Evolutionary conservation across 1,140 invertebrate genomes (phyloP), one percentile per base, ranked within the genome.

Genomic region (Hylyphantes graminicola): DNA sequence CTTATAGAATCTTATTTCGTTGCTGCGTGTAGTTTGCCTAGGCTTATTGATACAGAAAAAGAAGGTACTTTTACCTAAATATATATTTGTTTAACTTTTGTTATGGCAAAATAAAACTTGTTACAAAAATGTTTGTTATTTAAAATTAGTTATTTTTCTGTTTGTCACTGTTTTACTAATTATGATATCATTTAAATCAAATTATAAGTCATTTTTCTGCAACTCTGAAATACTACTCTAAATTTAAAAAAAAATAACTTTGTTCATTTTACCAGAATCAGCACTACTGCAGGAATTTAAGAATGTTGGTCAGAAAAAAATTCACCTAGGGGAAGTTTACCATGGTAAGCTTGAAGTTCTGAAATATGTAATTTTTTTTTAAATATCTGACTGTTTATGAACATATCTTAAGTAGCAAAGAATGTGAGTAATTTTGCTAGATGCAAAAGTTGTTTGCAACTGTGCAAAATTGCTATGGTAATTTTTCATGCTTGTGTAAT

Each of bases 1-100:
- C 91, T 94, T 67, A 89, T 95, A 83, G 95, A 95, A 88, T 93
- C 92, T 2, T 97, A 95, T 88, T 92, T 91, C 10, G 90, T 92
- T 10, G 93, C 93, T 59, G 93, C 93, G 48, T 91, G 90, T 57
- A 90, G 91, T 73, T 88, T 96, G 9, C 89, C 88, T n/a, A 92
- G 90, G 88, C 88, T 92, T 19, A 90, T 94, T 64, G 63, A 86
- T 6, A 89, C 89, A 2, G 88, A 89, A 79, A 91, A 92, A 6
- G 85, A 86, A 83, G 84, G 84, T 80, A 78, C 13, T 48, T 35
- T n/a, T 57, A 61, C 57, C 48, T 51, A 75, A 19, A 48, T 63
- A n/a, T 15, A 61, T 61, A 61, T 61, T 12, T 61, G 17, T 61
- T 61, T 61, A 61, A 61, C 57, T 61, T 1, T 15, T 17, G 17